These are phyloP conservation scores for Cyprinus carpio DNA, from an alignment of 2,113 vertebrate genomes.

Conservation along the genomic window DNA sequence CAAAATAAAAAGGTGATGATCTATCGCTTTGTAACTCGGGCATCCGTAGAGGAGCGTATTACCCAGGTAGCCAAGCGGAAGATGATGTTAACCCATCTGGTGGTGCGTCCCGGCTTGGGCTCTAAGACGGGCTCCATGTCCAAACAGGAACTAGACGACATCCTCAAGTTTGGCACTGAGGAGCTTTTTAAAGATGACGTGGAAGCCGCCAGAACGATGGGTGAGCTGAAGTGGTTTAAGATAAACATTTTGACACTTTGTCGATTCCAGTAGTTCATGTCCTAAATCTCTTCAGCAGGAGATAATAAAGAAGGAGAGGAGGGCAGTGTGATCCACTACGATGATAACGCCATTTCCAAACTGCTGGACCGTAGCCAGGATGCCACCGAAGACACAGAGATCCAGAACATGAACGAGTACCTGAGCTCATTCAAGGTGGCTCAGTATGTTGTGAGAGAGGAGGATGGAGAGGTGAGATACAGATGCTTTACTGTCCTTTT, in stretches of 20 bases:
- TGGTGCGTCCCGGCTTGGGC: constrained; percentile 92
- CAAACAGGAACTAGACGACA: constrained; percentile 97
- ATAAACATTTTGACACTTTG: neutral
- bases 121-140: constrained; percentile 99
- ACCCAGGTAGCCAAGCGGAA: constrained; percentile 98
- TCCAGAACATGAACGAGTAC: constrained; percentile 99
- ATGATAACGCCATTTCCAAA: constrained; percentile 93
- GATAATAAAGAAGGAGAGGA: constrained; percentile 95
- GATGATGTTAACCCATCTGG: constrained; percentile 99
- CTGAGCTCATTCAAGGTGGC: constrained; percentile 99
- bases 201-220: constrained; percentile 79
- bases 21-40: constrained; percentile 95
- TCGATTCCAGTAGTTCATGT: neutral
- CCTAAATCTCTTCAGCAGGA: constrained; percentile 69
- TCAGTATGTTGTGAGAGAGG: constrained; percentile 97
- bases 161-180: constrained; percentile 97
- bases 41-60: constrained; percentile 95
- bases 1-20: constrained; percentile 99
- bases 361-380: constrained; percentile 95
- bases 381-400: constrained; percentile 91
- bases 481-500: neutral
- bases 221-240: constrained; percentile 40
- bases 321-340: constrained; percentile 95
- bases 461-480: constrained; percentile 90
- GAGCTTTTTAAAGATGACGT: constrained; percentile 98